These are phyloP conservation scores for Halichondria panicea DNA, from an alignment of 37 sponge, comb jelly and placozoan species.

Conservation along the genomic window DNA sequence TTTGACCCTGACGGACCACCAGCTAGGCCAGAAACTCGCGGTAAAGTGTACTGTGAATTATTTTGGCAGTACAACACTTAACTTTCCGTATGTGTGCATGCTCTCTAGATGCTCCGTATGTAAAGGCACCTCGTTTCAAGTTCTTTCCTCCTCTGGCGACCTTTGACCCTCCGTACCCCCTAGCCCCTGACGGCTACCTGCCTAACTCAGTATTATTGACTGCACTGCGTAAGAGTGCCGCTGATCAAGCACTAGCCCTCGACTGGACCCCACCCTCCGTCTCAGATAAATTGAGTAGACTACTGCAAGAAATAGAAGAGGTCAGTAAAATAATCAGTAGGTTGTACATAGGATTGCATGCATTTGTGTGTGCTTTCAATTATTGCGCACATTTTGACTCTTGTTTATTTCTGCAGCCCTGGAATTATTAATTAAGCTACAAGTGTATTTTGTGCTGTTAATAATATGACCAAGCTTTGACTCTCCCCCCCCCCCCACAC, in stretches of 20 bases:
- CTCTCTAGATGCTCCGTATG: constrained; percentile 36
- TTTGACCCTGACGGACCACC: constrained; percentile 79
- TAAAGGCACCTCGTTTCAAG: constrained; percentile 17
- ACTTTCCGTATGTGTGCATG: neutral
- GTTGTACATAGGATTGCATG: too few species aligned
- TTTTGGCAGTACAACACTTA: neutral
- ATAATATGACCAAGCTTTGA: too few species aligned
- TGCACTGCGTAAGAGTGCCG: constrained; percentile 56
- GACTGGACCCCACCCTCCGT: constrained; percentile 49
- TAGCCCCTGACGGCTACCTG: constrained; percentile 72
- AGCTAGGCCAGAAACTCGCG: too few species aligned
- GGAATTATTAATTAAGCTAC: too few species aligned
- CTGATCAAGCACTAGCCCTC: constrained; percentile 53
- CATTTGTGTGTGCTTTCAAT: too few species aligned
- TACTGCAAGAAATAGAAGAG: constrained; percentile 41
- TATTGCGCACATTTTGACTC: too few species aligned
- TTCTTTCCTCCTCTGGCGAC: constrained; percentile 80
- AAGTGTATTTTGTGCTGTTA: too few species aligned
- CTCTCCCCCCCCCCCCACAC: too few species aligned
- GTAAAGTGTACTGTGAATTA: neutral
- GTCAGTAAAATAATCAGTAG: neutral
- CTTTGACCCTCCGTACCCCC: constrained; percentile 75
- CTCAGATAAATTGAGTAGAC: constrained; percentile 40
- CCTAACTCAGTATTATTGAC: constrained; percentile 74
- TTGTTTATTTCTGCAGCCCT: too few species aligned